Evolutionary conservation across 1,140 invertebrate species (phyloP).

Genomic region (Chymomyza costata): DNA sequence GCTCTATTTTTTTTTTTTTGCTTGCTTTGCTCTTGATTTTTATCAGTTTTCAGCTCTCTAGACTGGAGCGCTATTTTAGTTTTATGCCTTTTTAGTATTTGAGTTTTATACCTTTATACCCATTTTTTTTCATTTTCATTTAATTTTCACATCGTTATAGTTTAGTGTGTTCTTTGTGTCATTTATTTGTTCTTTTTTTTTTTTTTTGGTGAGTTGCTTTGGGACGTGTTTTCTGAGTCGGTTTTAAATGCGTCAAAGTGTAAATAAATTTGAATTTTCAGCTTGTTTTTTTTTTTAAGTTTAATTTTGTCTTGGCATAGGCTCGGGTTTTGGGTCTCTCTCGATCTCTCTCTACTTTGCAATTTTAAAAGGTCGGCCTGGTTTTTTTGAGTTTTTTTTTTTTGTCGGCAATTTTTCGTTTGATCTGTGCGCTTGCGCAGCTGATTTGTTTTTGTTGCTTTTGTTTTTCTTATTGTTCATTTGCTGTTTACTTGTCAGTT

Average conservation of each 20-base stretch:
- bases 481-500: constrained; percentile 31
- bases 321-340: neutral
- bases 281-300: constrained; percentile 71
- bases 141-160: constrained; percentile 70
- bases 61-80: constrained; percentile 44
- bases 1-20: constrained; percentile 22
- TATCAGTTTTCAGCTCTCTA: constrained; percentile 55
- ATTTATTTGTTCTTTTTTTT: constrained; percentile 57
- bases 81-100: too few species aligned
- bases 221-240: constrained; percentile 31
- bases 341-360: neutral
- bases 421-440: constrained; percentile 70
- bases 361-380: constrained; percentile 35
- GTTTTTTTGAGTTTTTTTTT: too few species aligned
- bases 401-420: constrained; percentile 35
- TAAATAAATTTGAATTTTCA: constrained; percentile 74
- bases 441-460: constrained; percentile 62
- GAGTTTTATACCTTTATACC: constrained; percentile 20
- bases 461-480: constrained; percentile 21
- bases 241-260: constrained; percentile 71
- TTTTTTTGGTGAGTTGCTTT: constrained; percentile 24
- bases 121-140: constrained; percentile 55
- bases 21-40: constrained; percentile 40
- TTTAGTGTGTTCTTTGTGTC: constrained; percentile 40
- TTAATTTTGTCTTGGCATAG: constrained; percentile 24